A percentile compares a stretch with the other conserved stretches of the same genome.
Conservation (phyloP, 2,888 invertebrate species). For the Lepidocyrtinus sp. region DNA sequence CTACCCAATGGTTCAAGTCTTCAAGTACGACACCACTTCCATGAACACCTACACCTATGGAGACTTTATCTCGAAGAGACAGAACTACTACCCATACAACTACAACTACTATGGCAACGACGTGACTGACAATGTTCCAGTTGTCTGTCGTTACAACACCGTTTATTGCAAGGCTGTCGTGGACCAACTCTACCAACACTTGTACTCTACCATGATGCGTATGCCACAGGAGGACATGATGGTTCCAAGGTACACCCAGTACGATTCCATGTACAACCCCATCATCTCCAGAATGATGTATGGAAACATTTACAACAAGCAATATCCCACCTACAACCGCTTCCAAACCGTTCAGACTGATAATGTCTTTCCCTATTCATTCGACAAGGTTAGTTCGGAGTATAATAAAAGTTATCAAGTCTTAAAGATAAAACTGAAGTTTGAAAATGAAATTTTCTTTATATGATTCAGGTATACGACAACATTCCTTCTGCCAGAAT, state of each 20-base stretch:
- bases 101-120: slow-evolving; percentile 27
- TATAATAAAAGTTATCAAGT: no score
- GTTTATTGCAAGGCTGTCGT: slow-evolving; percentile 5
- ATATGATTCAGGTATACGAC: neutral
- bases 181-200: neutral
- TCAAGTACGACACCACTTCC: slow-evolving; percentile 34
- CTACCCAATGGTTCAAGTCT: slow-evolving; percentile 50
- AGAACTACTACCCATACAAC: slow-evolving; percentile 47
- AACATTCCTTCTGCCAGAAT: neutral
- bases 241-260: neutral
- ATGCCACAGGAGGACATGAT: neutral
- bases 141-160: slow-evolving; percentile 5
- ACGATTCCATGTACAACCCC: slow-evolving; percentile 15
- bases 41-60: slow-evolving; percentile 7
- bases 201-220: neutral
- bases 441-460: no score
- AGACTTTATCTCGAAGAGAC: slow-evolving; percentile 18
- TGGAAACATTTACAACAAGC: slow-evolving; percentile 18
- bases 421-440: no score
- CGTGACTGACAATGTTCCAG: neutral
- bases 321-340: slow-evolving; percentile 3
- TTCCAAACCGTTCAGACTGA: no score
- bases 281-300: slow-evolving; percentile 31
- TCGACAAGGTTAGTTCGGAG: no score
- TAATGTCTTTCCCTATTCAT: no score